Evolutionary conservation across 2,113 vertebrate species (phyloP).

Genomic region (Ctenodactylus gundi): DNA sequence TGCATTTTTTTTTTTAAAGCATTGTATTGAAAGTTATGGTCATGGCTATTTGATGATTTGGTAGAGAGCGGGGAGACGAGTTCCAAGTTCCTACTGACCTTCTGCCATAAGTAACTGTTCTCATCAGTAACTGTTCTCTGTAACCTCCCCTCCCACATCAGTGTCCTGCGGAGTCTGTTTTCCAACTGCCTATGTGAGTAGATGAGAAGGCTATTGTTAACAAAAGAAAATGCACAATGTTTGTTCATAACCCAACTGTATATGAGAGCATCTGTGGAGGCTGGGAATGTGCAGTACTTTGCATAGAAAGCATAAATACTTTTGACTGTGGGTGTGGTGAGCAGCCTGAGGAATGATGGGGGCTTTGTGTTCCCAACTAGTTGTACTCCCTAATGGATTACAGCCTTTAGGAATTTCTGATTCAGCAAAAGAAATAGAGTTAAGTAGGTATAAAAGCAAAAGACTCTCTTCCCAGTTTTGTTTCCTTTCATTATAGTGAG

Average conservation of each 20-base stretch:
- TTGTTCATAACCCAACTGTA: slow-evolving; percentile 35
- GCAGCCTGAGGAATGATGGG: neutral
- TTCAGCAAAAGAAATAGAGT: neutral
- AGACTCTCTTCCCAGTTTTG: neutral
- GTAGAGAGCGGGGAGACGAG: slow-evolving; percentile 8
- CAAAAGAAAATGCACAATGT: slow-evolving; percentile 19
- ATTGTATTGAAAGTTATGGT: neutral
- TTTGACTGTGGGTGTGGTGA: slow-evolving; percentile 47
- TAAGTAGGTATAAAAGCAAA: neutral
- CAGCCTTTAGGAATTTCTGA: neutral
- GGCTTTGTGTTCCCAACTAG: neutral
- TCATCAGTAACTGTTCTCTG: neutral
- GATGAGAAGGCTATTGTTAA: slow-evolving; percentile 51
- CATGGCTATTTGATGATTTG: neutral
- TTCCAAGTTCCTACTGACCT: neutral
- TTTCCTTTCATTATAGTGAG: neutral
- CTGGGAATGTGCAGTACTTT: slow-evolving; percentile 32
- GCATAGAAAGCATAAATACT: neutral
- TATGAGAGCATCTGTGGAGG: slow-evolving; percentile 38
- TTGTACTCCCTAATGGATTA: neutral
- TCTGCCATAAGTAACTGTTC: slow-evolving; percentile 1
- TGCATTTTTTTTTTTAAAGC: slow-evolving; percentile 14
- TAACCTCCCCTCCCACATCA: neutral
- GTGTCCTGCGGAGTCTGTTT: slow-evolving; percentile 20
- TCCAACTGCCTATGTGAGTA: slow-evolving; percentile 50